These are phyloP conservation scores for Aphidius ervi DNA, from an alignment of 1,140 invertebrate species.

Conservation along the genomic window DNA sequence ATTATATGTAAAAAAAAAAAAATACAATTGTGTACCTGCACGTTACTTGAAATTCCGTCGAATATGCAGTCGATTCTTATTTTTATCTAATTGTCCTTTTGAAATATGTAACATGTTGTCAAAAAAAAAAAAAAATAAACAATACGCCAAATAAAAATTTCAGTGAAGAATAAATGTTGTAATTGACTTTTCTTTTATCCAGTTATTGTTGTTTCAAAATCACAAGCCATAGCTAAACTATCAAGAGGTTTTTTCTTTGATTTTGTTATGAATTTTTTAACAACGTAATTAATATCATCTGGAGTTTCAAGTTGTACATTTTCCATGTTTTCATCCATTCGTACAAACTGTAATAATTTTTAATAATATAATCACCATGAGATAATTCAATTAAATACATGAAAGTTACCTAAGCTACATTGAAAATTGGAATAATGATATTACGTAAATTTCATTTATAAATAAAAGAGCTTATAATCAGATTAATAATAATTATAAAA, in stretches of 20 bases:
- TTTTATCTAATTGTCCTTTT: too few relatives aligned
- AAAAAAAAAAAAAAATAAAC: too few relatives aligned
- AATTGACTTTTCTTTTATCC: neutral
- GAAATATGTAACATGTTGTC: too few relatives aligned
- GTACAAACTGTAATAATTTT: constrained; percentile 31
- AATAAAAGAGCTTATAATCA: too few relatives aligned
- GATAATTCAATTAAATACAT: neutral
- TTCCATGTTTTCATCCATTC: constrained; percentile 40
- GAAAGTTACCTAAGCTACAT: neutral
- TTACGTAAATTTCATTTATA: neutral
- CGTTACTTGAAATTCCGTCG: too few relatives aligned
- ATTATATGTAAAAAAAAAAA: too few relatives aligned
- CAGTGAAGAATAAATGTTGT: neutral
- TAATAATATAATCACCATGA: neutral
- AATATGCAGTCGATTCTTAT: too few relatives aligned
- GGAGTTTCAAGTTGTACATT: constrained; percentile 41
- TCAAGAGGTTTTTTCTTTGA: constrained; percentile 19
- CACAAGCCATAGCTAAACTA: too few relatives aligned
- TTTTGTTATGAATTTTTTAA: constrained; percentile 28
- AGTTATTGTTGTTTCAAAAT: neutral
- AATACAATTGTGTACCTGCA: too few relatives aligned
- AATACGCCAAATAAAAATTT: constrained; percentile 4
- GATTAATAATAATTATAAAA: too few relatives aligned
- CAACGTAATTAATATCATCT: constrained; percentile 38
- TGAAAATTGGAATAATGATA: too few relatives aligned